phyloP scores from a whole-genome alignment of 2,797 vertebrate species.

The Pelochelys cantorii region DNA sequence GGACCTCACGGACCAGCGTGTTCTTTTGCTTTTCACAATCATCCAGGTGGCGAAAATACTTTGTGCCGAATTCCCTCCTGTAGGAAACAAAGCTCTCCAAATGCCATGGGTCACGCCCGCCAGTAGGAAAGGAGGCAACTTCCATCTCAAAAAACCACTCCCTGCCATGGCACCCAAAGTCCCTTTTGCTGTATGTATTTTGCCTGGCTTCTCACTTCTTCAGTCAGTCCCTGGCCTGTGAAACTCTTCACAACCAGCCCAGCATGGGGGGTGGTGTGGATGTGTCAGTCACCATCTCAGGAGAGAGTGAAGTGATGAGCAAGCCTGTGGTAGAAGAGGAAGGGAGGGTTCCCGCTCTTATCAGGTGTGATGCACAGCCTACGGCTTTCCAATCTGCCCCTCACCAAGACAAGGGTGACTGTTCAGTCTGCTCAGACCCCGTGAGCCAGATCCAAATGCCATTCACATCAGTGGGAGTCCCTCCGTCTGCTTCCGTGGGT shows the following conservation, averaged over 20 bases:
- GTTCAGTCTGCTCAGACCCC: background rate
- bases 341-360: background rate
- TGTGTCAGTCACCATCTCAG: background rate
- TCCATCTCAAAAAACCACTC: background rate
- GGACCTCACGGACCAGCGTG: background rate
- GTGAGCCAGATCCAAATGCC: background rate
- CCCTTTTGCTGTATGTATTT: background rate
- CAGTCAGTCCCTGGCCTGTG: background rate
- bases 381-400: background rate
- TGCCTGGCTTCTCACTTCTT: background rate
- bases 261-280: fast-evolving
- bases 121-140: background rate
- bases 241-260: background rate
- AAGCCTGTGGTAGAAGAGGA: background rate
- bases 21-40: background rate
- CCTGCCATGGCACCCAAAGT: background rate
- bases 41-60: too few species aligned
- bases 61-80: background rate
- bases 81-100: background rate
- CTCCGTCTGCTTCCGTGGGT: background rate
- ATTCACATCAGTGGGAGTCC: background rate
- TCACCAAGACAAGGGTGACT: background rate
- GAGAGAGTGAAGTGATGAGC: background rate
- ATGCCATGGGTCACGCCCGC: background rate
- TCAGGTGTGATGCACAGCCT: background rate